A percentile compares a stretch with the other conserved stretches of the same genome.
Evolutionary conservation across 92 coral and sea anemone species (phyloP).

Genomic region (Phymanthus crucifer): DNA sequence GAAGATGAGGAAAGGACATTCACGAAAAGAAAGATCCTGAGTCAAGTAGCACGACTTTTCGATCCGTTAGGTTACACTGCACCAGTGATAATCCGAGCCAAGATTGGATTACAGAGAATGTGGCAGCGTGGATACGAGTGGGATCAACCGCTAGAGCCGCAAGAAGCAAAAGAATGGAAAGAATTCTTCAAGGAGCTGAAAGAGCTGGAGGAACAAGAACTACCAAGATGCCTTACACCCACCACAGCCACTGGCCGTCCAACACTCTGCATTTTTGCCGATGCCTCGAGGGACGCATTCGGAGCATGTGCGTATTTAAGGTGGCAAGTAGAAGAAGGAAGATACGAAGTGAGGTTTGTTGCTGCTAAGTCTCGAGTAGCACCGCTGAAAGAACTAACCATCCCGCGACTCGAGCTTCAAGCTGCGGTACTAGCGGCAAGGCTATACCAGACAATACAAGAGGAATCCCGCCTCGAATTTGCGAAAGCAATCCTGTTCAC

Average conservation of each 20-base stretch:
- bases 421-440: constrained; percentile 39
- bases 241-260: constrained; percentile 29
- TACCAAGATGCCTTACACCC: constrained; percentile 46
- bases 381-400: constrained; percentile 65
- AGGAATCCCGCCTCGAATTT: constrained; percentile 33
- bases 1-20: constrained; percentile 10
- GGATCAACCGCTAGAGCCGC: constrained; percentile 55
- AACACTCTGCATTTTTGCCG: constrained; percentile 36
- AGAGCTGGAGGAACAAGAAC: constrained; percentile 28
- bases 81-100: constrained; percentile 36
- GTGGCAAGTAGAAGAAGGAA: constrained; percentile 20
- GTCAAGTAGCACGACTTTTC: constrained; percentile 31
- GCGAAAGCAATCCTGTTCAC: constrained; percentile 33
- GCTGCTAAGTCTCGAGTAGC: constrained; percentile 70
- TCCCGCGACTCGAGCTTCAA: constrained; percentile 55
- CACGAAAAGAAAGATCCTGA: constrained; percentile 50
- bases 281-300: constrained; percentile 47
- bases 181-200: constrained; percentile 47
- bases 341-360: constrained; percentile 36
- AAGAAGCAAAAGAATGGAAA: constrained; percentile 29
- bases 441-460: constrained; percentile 23
- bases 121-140: constrained; percentile 38
- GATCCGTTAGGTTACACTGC: constrained; percentile 52
- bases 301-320: constrained; percentile 47
- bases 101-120: constrained; percentile 44